These are phyloP conservation scores for Gnathonemus echidnorhynchus DNA, from an alignment of 2,113 vertebrate genomes.

Conservation along the genomic window DNA sequence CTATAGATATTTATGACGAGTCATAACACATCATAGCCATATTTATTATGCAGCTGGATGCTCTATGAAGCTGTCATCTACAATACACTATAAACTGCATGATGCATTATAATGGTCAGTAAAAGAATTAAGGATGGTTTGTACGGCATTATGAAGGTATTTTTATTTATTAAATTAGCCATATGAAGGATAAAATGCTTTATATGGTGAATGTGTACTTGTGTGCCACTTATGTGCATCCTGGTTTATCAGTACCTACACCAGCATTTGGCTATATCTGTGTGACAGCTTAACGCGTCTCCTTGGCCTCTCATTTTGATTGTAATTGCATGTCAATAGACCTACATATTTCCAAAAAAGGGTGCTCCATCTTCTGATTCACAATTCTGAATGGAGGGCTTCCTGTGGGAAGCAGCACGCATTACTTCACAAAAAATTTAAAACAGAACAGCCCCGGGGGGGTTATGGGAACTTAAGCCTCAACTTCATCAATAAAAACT, in stretches of 20 bases:
- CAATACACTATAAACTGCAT: no score
- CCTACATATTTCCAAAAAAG: constrained; percentile 24
- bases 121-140: neutral
- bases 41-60: no score
- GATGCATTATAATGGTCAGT: no score
- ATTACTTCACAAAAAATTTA: neutral
- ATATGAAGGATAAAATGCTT: neutral
- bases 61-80: no score
- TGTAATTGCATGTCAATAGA: neutral
- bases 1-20: no score
- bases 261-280: neutral
- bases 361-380: constrained; percentile 12
- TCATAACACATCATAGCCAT: no score
- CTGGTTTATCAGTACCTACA: neutral
- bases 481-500: constrained; percentile 39
- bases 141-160: neutral
- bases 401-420: neutral
- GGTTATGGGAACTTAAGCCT: constrained; percentile 34
- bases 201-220: neutral
- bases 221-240: no score
- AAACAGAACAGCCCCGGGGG: neutral
- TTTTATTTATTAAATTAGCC: neutral
- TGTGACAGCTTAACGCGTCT: no score
- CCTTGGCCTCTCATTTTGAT: neutral
- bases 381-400: neutral